These are phyloP conservation scores for Alloscopus bannaensis DNA, from an alignment of 2,888 invertebrate genomes.

Conservation along the genomic window DNA sequence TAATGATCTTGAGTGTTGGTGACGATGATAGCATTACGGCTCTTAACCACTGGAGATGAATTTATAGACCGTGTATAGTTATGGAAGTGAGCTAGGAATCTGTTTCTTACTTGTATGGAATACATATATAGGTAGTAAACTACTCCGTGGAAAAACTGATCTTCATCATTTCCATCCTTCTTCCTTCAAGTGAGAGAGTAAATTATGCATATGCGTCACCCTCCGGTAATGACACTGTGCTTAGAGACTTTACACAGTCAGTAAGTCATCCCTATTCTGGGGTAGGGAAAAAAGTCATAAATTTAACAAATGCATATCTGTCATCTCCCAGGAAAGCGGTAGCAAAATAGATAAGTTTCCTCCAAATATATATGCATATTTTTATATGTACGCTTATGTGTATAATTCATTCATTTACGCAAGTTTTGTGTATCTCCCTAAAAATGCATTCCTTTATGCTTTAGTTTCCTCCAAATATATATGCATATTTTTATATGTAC, in stretches of 20 bases:
- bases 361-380: too few relatives aligned
- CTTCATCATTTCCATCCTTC: conserved; percentile 40
- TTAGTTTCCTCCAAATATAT: neutral
- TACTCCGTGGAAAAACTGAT: conserved; percentile 26
- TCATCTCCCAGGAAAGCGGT: conserved; percentile 54
- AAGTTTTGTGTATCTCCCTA: too few relatives aligned
- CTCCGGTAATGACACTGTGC: conserved; percentile 60
- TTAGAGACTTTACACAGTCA: conserved; percentile 54
- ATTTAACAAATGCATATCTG: conserved; percentile 62
- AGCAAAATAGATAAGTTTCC: too few relatives aligned
- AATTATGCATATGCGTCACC: conserved; percentile 62
- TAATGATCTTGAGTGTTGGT: conserved; percentile 48
- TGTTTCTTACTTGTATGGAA: neutral
- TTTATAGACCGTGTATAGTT: conserved; percentile 4
- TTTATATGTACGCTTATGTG: too few relatives aligned
- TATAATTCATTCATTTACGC: too few relatives aligned
- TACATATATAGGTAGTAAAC: neutral
- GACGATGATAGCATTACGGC: conserved; percentile 21
- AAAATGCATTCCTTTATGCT: too few relatives aligned
- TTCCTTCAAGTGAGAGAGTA: conserved; percentile 51
- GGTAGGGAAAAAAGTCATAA: conserved; percentile 51
- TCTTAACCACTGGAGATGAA: neutral
- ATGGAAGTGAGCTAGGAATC: neutral
- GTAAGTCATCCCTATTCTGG: conserved; percentile 47
- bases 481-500: too few relatives aligned